Evolutionary conservation across 1,140 invertebrate species (phyloP).

Genomic region (Drosophila subobscura): DNA sequence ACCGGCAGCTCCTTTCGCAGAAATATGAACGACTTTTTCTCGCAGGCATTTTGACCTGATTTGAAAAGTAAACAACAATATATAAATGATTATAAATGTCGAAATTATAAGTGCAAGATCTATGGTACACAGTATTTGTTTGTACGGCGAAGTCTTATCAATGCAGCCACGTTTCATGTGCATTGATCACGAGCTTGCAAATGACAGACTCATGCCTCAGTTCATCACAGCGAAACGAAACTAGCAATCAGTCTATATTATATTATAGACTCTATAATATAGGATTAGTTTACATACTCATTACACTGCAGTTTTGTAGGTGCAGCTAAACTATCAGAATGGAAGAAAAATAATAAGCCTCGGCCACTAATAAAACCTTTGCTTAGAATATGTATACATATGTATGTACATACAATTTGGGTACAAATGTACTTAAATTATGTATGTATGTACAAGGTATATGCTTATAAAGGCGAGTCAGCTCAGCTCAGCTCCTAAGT

Average conservation of each 20-base stretch:
- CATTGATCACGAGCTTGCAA: constrained; percentile 37
- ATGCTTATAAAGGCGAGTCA: constrained; percentile 18
- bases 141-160: constrained; percentile 22
- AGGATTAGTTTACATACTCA: no score
- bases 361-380: no score
- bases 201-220: constrained; percentile 24
- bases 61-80: constrained; percentile 79
- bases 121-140: background rate
- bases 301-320: no score
- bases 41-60: constrained; percentile 94
- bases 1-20: constrained; percentile 98
- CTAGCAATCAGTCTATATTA: no score
- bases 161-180: constrained; percentile 12
- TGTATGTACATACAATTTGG: background rate
- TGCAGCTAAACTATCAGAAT: no score
- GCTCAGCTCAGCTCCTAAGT: constrained; percentile 21
- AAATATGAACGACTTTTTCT: constrained; percentile 95
- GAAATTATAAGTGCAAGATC: background rate
- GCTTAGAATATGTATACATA: constrained; percentile 5
- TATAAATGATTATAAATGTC: background rate
- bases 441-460: background rate
- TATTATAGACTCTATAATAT: no score
- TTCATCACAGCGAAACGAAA: no score
- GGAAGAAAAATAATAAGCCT: constrained; percentile 19
- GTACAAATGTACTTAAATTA: constrained; percentile 7